Evolutionary conservation across 2,113 vertebrate species (phyloP).

Genomic region (Corydoras maculifer): DNA sequence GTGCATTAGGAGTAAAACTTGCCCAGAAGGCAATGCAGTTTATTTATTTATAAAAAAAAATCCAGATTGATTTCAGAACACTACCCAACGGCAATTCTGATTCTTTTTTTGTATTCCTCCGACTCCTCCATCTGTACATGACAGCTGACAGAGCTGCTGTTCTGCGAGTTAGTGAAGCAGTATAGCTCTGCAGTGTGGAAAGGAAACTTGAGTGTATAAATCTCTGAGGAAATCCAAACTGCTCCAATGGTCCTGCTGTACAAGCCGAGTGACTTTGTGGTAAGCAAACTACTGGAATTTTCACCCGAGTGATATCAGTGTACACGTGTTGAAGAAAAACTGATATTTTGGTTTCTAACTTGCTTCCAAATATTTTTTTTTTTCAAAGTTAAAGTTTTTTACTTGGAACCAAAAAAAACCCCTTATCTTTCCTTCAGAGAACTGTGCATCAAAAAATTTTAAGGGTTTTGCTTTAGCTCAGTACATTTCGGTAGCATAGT

Average conservation of each 20-base stretch:
- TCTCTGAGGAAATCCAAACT: neutral
- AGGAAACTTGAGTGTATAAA: neutral
- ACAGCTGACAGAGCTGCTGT: neutral
- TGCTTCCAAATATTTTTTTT: neutral
- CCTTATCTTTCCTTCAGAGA: no score
- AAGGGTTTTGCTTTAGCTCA: no score
- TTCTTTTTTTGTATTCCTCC: neutral
- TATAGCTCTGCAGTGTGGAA: neutral
- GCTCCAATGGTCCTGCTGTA: neutral
- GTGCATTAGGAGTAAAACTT: no score
- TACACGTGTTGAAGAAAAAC: neutral
- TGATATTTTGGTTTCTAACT: no score
- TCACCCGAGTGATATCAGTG: neutral
- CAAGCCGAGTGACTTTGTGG: neutral
- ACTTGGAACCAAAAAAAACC: no score
- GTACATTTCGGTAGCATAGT: no score
- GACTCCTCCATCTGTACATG: neutral
- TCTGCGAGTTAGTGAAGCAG: neutral
- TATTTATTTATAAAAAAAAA: no score
- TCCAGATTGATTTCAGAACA: neutral
- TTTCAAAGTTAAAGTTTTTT: no score
- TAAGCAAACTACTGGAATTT: no score
- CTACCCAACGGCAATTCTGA: neutral
- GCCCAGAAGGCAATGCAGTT: conserved; percentile 5
- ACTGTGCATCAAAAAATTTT: no score